Base-by-base conservation (phyloP, 2,888 invertebrate genomes). In the Lochmaea capreae region DNA sequence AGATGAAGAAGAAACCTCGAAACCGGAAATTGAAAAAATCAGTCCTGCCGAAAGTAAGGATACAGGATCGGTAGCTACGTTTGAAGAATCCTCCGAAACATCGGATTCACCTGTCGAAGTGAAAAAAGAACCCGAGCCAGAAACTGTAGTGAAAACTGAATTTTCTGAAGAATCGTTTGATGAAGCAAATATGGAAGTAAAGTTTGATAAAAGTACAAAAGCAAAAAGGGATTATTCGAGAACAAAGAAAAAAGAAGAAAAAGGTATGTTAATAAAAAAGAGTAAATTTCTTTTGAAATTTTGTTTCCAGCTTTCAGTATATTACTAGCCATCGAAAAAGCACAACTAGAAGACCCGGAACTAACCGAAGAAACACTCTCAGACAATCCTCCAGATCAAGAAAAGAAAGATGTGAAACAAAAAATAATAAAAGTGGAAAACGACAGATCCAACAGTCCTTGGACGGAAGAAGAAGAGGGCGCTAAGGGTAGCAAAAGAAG, bases 191-290 rank as follows among this genome's bases (percentile, higher is more conserved):
- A 91, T 91, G 88, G 90, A 90, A 86, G 90, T 90, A 49, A 75
- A 82, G 73, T 74, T 90, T 79, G 91, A 91, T 73, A 91, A 91
- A 78, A 89, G 89, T 10, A 91, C 91, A 0, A 91, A 90, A 82
- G 90, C 89, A 78, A 91, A 89, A 79, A 86, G 90, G 22, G 92
- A 92, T 81, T 92, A 92, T 80, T 91, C 92, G 0, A 86, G 92
- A 11, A 87, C 85, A 22, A 88, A 88, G 76, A 86, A 86, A 65
- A 87, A 87, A 71, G 87, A 87, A 78, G 87, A 87, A 87, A 87
- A 89, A 88, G 73, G 74, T 72, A 61, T 49, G 43, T 10, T 10
- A n/a, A 14, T 16, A 22, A n/a, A 43, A 46, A 1, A 8, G 8
- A 22, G n/a, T 14, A 33, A n/a, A 33, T 12, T 12, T 0, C 12